Evolutionary conservation across 2,888 invertebrate genomes (phyloP), one percentile per base, ranked within the genome.

Genomic region (Caenorhabditis sp.): DNA sequence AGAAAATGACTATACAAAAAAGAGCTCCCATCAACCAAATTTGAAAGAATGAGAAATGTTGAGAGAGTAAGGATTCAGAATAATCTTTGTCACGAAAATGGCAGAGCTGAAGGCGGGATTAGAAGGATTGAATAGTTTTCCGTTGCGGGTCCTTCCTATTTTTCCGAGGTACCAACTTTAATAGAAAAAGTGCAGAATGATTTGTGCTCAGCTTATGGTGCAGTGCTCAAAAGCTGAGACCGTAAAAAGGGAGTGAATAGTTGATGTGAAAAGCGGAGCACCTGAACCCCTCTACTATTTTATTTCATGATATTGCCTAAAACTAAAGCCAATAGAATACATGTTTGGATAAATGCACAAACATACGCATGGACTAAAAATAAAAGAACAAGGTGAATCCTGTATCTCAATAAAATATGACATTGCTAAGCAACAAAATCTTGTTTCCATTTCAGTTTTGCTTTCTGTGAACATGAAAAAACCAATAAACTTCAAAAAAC

Each of bases 21-120:
- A 20, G 20, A 11, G 32, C 56, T 61, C 64, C 72, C 64, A 64
- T 56, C 35, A 72, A 64, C 56, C 67, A 74, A 74, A 67, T 67
- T 65, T 58, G 53, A 58, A 26, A 47, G 40, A 24, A 56, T 35
- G 37, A 65, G 62, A 65, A 56, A 50, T 69, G 37, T 24, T 37
- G 24, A 26, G 56, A 44, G 35, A 51, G 50, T 13, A 26, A 65
- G 61, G 79, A 67, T 67, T 71, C 71, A 65, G 70, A 79, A 79
- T 79, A 71, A 79, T 79, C 79, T 79, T 71, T 79, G 69, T 71
- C 70, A 70, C 70, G 65, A 71, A 71, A 71, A 72, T 71, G 79
- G 67, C 56, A 56, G 40, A 67, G 70, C 71, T 72, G 79, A 72
- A 67, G 79, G 79, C 79, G 79, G 79, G 79, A 71, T 79, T 79